Base-by-base conservation (phyloP, 2,113 vertebrate genomes). In the Sebastes fasciatus region DNA sequence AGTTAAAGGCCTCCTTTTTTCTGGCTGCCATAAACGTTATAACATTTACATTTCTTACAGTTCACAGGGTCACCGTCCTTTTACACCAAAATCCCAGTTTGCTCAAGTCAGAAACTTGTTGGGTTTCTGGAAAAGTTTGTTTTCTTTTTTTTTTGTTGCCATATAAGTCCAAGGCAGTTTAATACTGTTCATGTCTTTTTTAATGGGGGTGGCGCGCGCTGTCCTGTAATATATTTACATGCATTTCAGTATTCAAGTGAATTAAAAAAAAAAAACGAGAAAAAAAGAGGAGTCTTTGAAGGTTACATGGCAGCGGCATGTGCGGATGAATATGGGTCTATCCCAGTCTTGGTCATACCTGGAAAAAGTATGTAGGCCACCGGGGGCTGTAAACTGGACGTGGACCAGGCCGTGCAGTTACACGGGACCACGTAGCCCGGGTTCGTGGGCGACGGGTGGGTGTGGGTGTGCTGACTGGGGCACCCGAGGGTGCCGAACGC, bases 281-380 rank as follows among this genome's bases (percentile, higher is more conserved):
- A 74, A 54, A 48, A 57, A 10, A 51, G 77, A 71, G 67, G 89
- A 85, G 89, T 93, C 86, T 82, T 34, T 52, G 77, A 52, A 79
- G 82, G 76, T 89, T 98, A 99, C 98, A 99, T 99, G 94, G 98
- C 97, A 78, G 98, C 86, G 82, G 97, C 97, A 60, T 99, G 98
- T 92, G 98, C 97, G 94, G 98, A 97, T 77, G 98, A 97, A 87
- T 99, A 99, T 68, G 98, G 98, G 89, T 99, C 98, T 96, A 99
- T 95, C 93, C 98, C 98, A 96, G 96, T 96, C 97, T 99, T 99
- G 96, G 97, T 97, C 98, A 99, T 99, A 95, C 98, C 98, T 60
- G 98, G 98, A 92, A 99, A 99, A 92, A 99, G 96, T 96, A 99
- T 99, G 97, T 99, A 99, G 95, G 98, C 98, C 94, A 99, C 98